Conservation (phyloP, 2,888 invertebrate species). For the Balanococcus diminutus region DNA sequence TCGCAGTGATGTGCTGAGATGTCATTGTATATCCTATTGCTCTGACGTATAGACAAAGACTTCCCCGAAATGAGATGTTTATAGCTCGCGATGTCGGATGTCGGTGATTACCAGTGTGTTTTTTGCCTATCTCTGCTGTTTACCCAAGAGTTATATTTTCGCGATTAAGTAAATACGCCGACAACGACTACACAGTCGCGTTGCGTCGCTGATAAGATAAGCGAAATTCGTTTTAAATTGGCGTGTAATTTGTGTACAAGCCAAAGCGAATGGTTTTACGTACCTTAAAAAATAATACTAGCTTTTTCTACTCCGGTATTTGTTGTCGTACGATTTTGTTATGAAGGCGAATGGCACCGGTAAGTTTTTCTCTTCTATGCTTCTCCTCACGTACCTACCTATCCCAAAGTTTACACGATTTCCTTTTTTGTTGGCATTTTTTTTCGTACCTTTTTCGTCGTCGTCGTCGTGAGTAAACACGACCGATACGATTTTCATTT, state of each 20-base stretch:
- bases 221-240: slow-evolving; percentile 16
- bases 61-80: background rate
- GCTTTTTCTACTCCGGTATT: background rate
- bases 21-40: background rate
- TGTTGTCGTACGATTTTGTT: background rate
- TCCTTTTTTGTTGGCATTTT: background rate
- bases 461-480: background rate
- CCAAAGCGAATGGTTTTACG: background rate
- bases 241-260: background rate
- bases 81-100: background rate
- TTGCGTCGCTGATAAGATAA: background rate
- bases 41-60: background rate
- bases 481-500: background rate
- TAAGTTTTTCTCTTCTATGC: background rate
- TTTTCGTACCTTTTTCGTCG: background rate
- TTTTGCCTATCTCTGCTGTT: background rate
- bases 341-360: slow-evolving; percentile 20
- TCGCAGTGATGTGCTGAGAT: no score
- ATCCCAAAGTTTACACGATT: background rate
- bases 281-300: background rate
- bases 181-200: background rate
- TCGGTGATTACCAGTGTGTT: background rate
- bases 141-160: background rate
- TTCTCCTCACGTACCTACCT: no score
- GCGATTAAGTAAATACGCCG: slow-evolving; percentile 1